Evolutionary conservation across 2,113 vertebrate species (phyloP), one percentile per base, ranked within the genome.

Genomic region (Vulpes ferrilata): DNA sequence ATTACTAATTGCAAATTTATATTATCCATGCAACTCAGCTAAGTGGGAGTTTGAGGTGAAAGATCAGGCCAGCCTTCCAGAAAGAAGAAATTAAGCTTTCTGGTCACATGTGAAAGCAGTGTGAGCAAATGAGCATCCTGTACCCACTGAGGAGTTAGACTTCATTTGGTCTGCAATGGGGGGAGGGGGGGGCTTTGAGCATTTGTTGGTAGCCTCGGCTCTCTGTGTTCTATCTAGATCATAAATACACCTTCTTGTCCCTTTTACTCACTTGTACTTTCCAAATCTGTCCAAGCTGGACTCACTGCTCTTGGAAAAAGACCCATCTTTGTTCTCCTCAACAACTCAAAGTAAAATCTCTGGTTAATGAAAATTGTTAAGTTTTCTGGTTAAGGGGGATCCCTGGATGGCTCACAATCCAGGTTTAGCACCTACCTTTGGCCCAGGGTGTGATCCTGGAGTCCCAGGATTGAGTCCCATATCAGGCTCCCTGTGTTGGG

Each of bases 321-420:
- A 67, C 5, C 15, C 48, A 11, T 17, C 17, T 87, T 81, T 1
- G 15, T 32, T 60, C 23, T 51, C 65, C 51, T 16, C 9, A 59
- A 19, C 27, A 79, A 84, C 17, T 76, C 55, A 17, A 83, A 90
- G 27, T 48, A 93, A 96, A 92, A 64, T 85, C 15, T 79, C n/a
- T 79, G 91, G 84, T 76, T 91, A 65, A 65, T 93, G 23, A 59
- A 84, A 97, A 88, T 53, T 12, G 53, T 22, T 43, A 53, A 65
- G 5, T 20, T 96, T 96, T 90, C 17, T 20, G 62, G 51, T 83
- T 89, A 83, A 43, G 43, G 43, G 43, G 43, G 43, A 43, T 43
- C 43, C 43, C 43, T 43, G 43, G 43, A 7, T 43, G 43, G 43
- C 43, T 43, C 43, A 43, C 35, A 35, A 35, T 35, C 35, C 35